Base-by-base conservation (phyloP, 2,888 invertebrate genomes). In the Oegoconia quadripuncta region DNA sequence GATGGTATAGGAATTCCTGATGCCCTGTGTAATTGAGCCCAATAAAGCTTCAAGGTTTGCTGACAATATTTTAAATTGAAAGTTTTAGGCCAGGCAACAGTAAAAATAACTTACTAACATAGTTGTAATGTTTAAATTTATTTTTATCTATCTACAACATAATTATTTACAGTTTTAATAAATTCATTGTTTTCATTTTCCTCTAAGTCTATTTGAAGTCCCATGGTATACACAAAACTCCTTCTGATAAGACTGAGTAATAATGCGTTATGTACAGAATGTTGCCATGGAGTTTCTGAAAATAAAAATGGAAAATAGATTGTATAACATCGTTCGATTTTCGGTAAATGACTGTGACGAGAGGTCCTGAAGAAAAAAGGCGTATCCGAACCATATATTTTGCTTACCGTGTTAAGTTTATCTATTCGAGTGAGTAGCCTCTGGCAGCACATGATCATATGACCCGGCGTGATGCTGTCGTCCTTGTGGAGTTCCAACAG, bases 201-300 rank as follows among this genome's bases (percentile, higher is more conserved):
- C 11, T 30, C 4, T 7, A 7, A 27, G 27, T 30, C 13, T 89
- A 82, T 69, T 91, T 91, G 89, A 94, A 97, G 77, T 97, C 93
- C 97, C 97, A 97, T 12, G 97, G 97, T 71, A 97, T 93, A 68
- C 97, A 97, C 37, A 97, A 89, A 39, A 95, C 93, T 1, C 98
- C 98, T 75, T 97, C 97, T 0, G 93, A 92, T 65, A 97, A 88
- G 32, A 98, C 94, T 0, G 97, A 96, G 71, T 97, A 97, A 77
- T 97, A 97, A 68, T 95, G 95, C 0, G 97, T 94, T 37, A 97
- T 92, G 69, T 93, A 93, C 2, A 98, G 76, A 56, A 92, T 91
- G 32, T 93, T 89, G 32, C 92, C 93, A 45, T 89, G 83, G n/a
- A 95, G 78, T 61, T 82, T 76, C 75, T 88, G 86, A 37, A 82